These are phyloP conservation scores for Drosophila kurseongensis DNA, from an alignment of 1,140 invertebrate genomes.

Conservation along the genomic window DNA sequence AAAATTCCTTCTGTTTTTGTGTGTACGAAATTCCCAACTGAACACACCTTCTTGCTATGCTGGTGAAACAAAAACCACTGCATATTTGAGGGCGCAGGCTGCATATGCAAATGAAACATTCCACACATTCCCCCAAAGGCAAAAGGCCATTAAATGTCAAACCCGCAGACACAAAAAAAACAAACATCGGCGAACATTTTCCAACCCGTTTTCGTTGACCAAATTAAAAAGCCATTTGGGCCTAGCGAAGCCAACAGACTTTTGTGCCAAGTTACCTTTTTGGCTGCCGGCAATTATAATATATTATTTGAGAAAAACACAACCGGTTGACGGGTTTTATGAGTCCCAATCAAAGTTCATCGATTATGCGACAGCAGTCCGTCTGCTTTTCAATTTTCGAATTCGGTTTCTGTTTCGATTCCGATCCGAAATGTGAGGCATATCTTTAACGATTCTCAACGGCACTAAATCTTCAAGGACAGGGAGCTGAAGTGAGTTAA, in stretches of 20 bases:
- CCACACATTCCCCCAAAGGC: slow-evolving; percentile 28
- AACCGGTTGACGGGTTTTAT: slow-evolving; percentile 43
- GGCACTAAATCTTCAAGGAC: slow-evolving; percentile 79
- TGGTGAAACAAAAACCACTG: slow-evolving; percentile 34
- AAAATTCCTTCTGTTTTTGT: slow-evolving; percentile 5
- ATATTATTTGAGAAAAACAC: slow-evolving; percentile 17
- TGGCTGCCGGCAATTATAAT: slow-evolving; percentile 38
- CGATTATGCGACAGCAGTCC: slow-evolving; percentile 72
- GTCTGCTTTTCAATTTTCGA: slow-evolving; percentile 23
- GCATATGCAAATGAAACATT: slow-evolving; percentile 46
- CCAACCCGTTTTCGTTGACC: slow-evolving; percentile 57
- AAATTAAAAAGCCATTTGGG: slow-evolving; percentile 62
- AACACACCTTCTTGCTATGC: slow-evolving; percentile 51
- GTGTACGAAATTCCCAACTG: slow-evolving; percentile 23
- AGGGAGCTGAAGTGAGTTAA: slow-evolving; percentile 65
- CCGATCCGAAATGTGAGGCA: slow-evolving; percentile 24
- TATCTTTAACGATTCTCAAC: slow-evolving; percentile 66
- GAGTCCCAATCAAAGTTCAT: slow-evolving; percentile 49
- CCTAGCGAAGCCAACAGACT: slow-evolving; percentile 32
- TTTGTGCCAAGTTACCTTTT: slow-evolving; percentile 45
- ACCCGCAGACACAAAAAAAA: slow-evolving; percentile 37
- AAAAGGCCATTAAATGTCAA: slow-evolving; percentile 40
- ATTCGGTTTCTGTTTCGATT: slow-evolving; percentile 9
- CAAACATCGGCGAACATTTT: slow-evolving; percentile 24
- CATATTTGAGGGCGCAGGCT: slow-evolving; percentile 57